Percentiles rank a stretch among this genome's conserved stretches.
Conservation (phyloP, 2,888 invertebrate species). For the Polylopha cassiicola region DNA sequence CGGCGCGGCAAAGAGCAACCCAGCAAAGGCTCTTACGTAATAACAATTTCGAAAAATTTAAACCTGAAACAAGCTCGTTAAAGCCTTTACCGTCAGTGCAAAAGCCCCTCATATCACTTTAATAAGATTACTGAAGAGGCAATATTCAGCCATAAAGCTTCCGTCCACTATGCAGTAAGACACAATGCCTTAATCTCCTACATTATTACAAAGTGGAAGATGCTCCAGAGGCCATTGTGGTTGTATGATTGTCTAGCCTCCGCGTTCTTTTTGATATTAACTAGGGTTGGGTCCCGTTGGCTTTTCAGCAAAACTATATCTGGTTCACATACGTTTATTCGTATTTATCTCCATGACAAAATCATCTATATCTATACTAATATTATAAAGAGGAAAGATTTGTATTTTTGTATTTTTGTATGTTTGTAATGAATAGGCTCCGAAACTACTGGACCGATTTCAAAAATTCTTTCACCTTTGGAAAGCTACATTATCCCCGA, state of each 20-base stretch:
- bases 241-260: conserved; percentile 12
- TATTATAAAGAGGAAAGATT: too few relatives aligned
- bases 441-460: too few relatives aligned
- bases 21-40: conserved; percentile 7
- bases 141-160: conserved; percentile 42
- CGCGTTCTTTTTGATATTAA: conserved; percentile 14
- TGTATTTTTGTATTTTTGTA: too few relatives aligned
- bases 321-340: too few relatives aligned
- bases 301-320: too few relatives aligned
- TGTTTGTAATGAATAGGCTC: too few relatives aligned
- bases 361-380: too few relatives aligned
- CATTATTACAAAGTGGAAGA: conserved; percentile 21
- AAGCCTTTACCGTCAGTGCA: conserved; percentile 19
- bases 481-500: too few relatives aligned
- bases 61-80: conserved; percentile 20
- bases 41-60: conserved; percentile 15
- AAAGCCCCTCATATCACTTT: conserved; percentile 28
- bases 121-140: conserved; percentile 34
- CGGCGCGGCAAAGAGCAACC: conserved; percentile 1
- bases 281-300: too few relatives aligned
- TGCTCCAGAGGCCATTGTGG: conserved; percentile 15
- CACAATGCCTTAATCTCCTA: conserved; percentile 23
- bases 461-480: too few relatives aligned
- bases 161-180: conserved; percentile 30
- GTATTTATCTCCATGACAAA: too few relatives aligned